Percentiles rank a stretch among this genome's conserved stretches.
phyloP scores from a whole-genome alignment of 2,113 vertebrate genomes.

The Arenaria interpres region DNA sequence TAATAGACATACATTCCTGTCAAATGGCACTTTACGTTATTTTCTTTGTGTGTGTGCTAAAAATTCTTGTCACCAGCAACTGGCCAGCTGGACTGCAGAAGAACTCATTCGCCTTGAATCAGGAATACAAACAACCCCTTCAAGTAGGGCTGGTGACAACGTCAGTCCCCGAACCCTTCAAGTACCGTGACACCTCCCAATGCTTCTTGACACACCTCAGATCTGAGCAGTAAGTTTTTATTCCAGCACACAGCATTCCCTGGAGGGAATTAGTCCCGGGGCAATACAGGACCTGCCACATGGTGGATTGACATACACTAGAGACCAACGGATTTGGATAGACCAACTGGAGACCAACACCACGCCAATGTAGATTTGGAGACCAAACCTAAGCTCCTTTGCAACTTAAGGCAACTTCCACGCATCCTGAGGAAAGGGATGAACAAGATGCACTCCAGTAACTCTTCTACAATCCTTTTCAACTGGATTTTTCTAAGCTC shows the following conservation, averaged over 20 bases:
- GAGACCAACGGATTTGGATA: neutral
- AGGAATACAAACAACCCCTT: neutral
- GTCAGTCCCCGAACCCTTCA: neutral
- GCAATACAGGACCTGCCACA: neutral
- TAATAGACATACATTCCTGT: neutral
- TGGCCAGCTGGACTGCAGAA: neutral
- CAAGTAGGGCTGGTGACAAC: neutral
- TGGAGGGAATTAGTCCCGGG: neutral
- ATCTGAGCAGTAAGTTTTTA: neutral
- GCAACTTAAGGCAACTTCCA: neutral
- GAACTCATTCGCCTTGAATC: neutral
- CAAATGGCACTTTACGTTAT: neutral
- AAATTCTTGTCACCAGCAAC: accelerated
- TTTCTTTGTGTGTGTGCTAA: neutral
- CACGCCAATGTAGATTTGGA: neutral
- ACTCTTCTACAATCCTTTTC: neutral
- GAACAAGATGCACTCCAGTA: neutral
- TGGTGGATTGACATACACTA: neutral
- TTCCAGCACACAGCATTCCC: neutral
- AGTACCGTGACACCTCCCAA: neutral
- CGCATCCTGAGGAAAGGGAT: accelerated
- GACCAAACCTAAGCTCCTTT: neutral
- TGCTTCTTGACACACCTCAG: neutral
- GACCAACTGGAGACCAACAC: neutral
- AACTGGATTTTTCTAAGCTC: neutral